Conservation (phyloP, 2,113 vertebrate genomes). For the Chunga burmeisteri region DNA sequence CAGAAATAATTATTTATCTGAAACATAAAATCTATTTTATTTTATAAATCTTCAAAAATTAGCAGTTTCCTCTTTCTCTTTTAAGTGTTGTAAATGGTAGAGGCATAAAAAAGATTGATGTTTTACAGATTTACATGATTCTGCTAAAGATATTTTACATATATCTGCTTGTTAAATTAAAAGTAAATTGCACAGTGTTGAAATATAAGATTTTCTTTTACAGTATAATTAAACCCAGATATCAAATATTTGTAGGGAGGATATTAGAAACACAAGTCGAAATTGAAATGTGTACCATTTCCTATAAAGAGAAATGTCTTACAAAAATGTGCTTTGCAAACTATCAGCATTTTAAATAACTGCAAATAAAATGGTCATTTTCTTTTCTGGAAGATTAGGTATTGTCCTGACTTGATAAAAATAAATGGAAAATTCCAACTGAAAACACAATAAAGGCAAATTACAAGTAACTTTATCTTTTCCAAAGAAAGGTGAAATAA, state of each 20-base stretch:
- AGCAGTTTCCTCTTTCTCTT: neutral
- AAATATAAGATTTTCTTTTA: constrained; percentile 33
- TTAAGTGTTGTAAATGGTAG: neutral
- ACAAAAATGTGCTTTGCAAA: neutral
- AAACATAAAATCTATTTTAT: neutral
- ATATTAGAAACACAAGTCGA: constrained; percentile 35
- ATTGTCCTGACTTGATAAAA: neutral
- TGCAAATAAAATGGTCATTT: neutral
- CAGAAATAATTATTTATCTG: neutral
- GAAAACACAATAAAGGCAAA: neutral
- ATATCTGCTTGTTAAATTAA: constrained; percentile 24
- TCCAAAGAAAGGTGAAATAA: neutral
- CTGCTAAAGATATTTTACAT: neutral
- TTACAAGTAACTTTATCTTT: neutral
- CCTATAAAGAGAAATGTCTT: neutral
- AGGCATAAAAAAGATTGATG: neutral
- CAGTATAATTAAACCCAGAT: constrained; percentile 23
- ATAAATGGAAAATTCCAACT: neutral
- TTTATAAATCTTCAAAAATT: neutral
- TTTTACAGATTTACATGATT: neutral
- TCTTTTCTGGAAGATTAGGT: neutral
- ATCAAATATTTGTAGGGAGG: constrained; percentile 32
- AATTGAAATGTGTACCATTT: neutral
- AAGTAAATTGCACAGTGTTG: constrained; percentile 39
- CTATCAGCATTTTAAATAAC: neutral